phyloP scores from a whole-genome alignment of 1,140 invertebrate species.

The Daktulosphaira vitifoliae region DNA sequence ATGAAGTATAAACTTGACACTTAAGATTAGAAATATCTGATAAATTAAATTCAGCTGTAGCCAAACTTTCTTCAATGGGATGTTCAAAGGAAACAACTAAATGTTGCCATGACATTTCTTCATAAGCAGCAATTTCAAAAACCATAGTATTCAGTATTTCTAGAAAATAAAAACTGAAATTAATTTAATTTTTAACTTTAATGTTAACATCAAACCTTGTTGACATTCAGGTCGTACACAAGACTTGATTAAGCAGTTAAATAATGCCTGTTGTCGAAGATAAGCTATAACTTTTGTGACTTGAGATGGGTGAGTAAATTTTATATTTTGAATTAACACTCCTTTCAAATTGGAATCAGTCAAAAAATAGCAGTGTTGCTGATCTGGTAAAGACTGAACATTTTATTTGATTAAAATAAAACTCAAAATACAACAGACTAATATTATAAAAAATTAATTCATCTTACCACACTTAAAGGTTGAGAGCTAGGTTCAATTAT shows the following conservation, averaged over 20 bases:
- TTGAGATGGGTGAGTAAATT: conserved; percentile 87
- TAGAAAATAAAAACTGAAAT: conserved; percentile 7
- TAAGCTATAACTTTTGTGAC: conserved; percentile 79
- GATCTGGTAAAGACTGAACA: conserved; percentile 79
- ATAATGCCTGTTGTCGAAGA: conserved; percentile 81
- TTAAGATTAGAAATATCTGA: conserved; percentile 65
- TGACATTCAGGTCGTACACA: conserved; percentile 72
- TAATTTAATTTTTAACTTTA: not conserved
- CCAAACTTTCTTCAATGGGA: conserved; percentile 82
- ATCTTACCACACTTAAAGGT: conserved; percentile 34
- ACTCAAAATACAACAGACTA: not conserved
- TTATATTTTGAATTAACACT: conserved; percentile 69
- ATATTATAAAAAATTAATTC: conserved; percentile 2
- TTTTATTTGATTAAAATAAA: conserved; percentile 44
- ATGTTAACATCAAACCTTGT: conserved; percentile 49
- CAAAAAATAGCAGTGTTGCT: conserved; percentile 88
- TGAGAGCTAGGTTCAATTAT: conserved; percentile 55
- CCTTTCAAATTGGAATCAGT: conserved; percentile 73
- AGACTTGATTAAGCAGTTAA: conserved; percentile 78
- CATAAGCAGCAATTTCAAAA: conserved; percentile 74
- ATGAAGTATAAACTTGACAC: conserved; percentile 54
- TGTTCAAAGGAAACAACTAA: conserved; percentile 86
- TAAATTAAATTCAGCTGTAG: conserved; percentile 82
- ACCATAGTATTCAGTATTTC: conserved; percentile 73
- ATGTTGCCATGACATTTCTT: conserved; percentile 66